Evolutionary conservation across 2,888 invertebrate genomes (phyloP).

Genomic region (Ommatoiulus sabulosus): DNA sequence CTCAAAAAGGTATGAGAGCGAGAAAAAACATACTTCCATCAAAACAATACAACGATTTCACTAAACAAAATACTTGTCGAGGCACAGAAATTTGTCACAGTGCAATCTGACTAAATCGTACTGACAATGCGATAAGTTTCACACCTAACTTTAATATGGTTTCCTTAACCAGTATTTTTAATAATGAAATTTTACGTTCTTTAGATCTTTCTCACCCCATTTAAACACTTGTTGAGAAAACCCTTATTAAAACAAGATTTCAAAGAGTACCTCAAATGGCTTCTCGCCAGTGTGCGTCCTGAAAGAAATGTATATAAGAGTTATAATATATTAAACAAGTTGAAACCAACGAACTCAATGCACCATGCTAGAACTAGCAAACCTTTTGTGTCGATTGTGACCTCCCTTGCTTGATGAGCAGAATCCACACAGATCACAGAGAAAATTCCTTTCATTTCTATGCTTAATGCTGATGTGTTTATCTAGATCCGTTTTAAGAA

Average conservation of each 20-base stretch:
- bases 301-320: neutral
- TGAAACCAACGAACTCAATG: neutral
- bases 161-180: too few relatives aligned
- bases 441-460: constrained; percentile 61
- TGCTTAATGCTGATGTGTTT: constrained; percentile 64
- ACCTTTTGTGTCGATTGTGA: constrained; percentile 54
- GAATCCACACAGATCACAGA: constrained; percentile 54
- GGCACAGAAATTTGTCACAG: too few relatives aligned
- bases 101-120: too few relatives aligned
- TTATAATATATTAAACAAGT: neutral
- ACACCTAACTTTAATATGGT: too few relatives aligned
- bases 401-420: constrained; percentile 47
- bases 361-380: neutral
- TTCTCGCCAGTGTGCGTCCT: constrained; percentile 55
- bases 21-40: too few relatives aligned
- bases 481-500: constrained; percentile 63
- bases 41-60: too few relatives aligned
- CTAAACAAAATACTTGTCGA: too few relatives aligned
- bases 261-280: constrained; percentile 15
- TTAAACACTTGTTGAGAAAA: neutral
- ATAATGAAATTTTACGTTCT: too few relatives aligned
- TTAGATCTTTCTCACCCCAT: too few relatives aligned
- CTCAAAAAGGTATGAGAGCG: too few relatives aligned
- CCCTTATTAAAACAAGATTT: neutral
- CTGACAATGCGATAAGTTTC: too few relatives aligned